Conservation (phyloP, 1,140 invertebrate species). For the Neuroterus valhalla region DNA sequence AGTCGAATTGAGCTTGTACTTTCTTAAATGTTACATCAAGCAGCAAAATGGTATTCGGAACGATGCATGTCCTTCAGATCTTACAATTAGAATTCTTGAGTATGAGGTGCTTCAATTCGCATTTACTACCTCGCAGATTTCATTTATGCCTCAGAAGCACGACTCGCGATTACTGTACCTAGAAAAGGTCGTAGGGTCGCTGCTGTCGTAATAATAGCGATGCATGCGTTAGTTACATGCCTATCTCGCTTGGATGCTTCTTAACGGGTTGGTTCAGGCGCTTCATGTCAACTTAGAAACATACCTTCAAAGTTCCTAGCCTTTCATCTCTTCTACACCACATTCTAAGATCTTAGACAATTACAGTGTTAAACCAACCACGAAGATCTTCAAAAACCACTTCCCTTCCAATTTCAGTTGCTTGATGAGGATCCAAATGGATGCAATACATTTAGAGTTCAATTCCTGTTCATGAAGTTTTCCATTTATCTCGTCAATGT, state of each 20-base stretch:
- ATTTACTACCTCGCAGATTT: not conserved
- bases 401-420: too few species aligned
- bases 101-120: not conserved
- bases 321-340: not conserved
- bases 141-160: not conserved
- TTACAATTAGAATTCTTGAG: not conserved
- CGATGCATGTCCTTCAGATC: not conserved
- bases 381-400: too few species aligned
- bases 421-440: too few species aligned
- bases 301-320: not conserved
- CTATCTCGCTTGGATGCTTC: not conserved
- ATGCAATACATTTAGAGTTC: too few species aligned
- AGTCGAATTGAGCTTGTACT: too few species aligned
- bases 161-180: not conserved
- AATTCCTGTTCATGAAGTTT: too few species aligned
- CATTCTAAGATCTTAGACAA: too few species aligned
- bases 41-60: too few species aligned
- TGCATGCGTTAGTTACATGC: slow-evolving; percentile 20
- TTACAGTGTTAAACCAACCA: too few species aligned
- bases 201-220: slow-evolving; percentile 17
- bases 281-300: not conserved
- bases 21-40: too few species aligned
- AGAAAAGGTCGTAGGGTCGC: slow-evolving; percentile 9
- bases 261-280: slow-evolving; percentile 10
- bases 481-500: too few species aligned